Percentiles rank a stretch among this genome's conserved stretches.
Evolutionary conservation across 2,113 vertebrate genomes (phyloP).

Genomic region (Brachypteracias leptosomus): DNA sequence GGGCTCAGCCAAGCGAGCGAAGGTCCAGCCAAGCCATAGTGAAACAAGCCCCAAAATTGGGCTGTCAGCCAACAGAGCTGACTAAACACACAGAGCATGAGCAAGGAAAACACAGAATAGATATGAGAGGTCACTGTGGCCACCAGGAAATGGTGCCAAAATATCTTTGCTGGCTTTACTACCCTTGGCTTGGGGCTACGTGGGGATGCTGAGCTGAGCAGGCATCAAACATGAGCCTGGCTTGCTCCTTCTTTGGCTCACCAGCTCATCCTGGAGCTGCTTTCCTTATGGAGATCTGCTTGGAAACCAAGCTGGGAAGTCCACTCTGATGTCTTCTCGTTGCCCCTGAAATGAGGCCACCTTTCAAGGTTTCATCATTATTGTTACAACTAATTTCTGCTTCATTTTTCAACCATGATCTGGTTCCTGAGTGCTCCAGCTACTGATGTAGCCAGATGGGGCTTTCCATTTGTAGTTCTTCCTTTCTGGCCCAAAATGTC

Average conservation of each 20-base stretch:
- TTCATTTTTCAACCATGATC: slow-evolving; percentile 1
- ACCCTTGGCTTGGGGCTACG: background rate
- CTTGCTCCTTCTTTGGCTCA: background rate
- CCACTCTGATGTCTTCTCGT: background rate
- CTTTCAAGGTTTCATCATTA: background rate
- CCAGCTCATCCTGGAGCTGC: background rate
- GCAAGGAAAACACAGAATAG: slow-evolving; percentile 45
- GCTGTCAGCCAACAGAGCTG: slow-evolving; percentile 1
- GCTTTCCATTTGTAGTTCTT: background rate
- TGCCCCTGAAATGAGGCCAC: background rate
- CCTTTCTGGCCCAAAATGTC: background rate
- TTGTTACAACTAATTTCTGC: background rate
- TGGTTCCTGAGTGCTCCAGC: background rate
- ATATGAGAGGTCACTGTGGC: background rate
- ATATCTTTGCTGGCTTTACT: background rate
- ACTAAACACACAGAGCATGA: slow-evolving; percentile 12
- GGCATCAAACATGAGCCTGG: background rate
- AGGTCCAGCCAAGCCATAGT: slow-evolving; percentile 25
- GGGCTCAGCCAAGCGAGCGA: background rate
- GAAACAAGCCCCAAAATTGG: slow-evolving; percentile 6
- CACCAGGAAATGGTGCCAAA: slow-evolving; percentile 7
- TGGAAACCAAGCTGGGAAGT: background rate
- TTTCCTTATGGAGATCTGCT: background rate
- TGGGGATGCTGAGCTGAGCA: background rate
- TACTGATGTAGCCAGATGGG: background rate